Percentiles rank a stretch among this genome's conserved stretches.
phyloP scores from a whole-genome alignment of 2,888 invertebrate genomes.

The Ceriagrion tenellum region DNA sequence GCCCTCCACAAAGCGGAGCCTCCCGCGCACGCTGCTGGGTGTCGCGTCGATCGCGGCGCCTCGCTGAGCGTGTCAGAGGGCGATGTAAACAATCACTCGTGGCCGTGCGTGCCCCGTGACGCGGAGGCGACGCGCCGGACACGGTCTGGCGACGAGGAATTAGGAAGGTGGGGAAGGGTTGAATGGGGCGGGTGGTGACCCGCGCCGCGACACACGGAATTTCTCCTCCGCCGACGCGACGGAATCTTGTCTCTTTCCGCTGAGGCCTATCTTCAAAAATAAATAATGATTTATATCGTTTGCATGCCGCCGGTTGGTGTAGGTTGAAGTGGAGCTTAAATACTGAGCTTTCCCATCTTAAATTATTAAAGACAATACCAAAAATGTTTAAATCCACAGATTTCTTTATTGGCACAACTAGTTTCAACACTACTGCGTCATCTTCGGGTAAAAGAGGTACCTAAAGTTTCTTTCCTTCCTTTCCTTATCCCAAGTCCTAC shows the following conservation, averaged over 20 bases:
- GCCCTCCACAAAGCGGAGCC: background rate
- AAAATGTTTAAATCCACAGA: too few species aligned
- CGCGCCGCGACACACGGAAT: background rate
- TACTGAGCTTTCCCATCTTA: too few species aligned
- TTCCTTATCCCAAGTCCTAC: too few species aligned
- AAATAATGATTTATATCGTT: too few species aligned
- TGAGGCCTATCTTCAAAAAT: too few species aligned
- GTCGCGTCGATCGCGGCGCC: slow-evolving; percentile 1
- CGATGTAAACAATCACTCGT: background rate
- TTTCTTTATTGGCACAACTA: too few species aligned
- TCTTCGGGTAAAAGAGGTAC: too few species aligned
- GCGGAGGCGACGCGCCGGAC: background rate
- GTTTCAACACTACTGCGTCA: too few species aligned
- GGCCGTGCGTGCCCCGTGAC: background rate
- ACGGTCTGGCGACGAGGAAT: background rate
- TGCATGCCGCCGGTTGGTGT: too few species aligned
- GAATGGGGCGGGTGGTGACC: background rate
- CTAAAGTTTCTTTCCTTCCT: too few species aligned
- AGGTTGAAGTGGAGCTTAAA: too few species aligned
- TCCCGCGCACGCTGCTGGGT: background rate
- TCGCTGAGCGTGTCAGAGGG: background rate
- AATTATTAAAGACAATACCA: too few species aligned
- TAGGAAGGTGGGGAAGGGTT: background rate
- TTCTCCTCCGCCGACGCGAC: background rate
- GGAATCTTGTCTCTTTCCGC: background rate